Evolutionary conservation across 2,888 invertebrate species (phyloP).

Genomic region (Philonicus albiceps): DNA sequence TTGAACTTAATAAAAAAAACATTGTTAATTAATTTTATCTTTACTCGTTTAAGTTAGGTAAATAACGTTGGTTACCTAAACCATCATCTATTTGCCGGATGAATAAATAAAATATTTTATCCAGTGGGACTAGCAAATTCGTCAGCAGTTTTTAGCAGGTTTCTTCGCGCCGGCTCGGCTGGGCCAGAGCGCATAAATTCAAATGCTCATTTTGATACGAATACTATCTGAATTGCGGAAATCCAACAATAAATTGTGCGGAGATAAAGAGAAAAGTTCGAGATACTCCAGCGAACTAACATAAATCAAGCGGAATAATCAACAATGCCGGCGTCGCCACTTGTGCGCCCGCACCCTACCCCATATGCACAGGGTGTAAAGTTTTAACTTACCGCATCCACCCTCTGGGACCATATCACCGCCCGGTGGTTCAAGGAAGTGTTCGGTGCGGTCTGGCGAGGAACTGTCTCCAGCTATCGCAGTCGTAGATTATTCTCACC

Average conservation of each 20-base stretch:
- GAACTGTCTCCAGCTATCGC: constrained; percentile 25
- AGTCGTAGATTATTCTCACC: constrained; percentile 43
- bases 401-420: constrained; percentile 26
- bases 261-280: constrained; percentile 47
- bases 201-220: constrained; percentile 32
- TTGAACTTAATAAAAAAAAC: too few species aligned
- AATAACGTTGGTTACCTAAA: background rate
- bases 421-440: background rate
- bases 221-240: constrained; percentile 23
- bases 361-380: constrained; percentile 32
- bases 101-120: background rate
- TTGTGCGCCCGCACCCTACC: constrained; percentile 18
- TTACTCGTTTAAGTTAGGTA: too few species aligned
- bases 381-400: constrained; percentile 41
- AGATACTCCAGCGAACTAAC: constrained; percentile 45
- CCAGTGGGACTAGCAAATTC: background rate
- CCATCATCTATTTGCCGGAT: background rate
- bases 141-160: background rate
- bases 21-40: too few species aligned
- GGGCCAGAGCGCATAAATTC: constrained; percentile 8
- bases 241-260: constrained; percentile 42
- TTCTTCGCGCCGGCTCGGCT: background rate
- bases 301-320: constrained; percentile 48
- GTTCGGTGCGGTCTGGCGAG: background rate
- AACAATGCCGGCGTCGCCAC: constrained; percentile 45